phyloP scores from a whole-genome alignment of 2,113 vertebrate species.

The Crotalus helleri region DNA sequence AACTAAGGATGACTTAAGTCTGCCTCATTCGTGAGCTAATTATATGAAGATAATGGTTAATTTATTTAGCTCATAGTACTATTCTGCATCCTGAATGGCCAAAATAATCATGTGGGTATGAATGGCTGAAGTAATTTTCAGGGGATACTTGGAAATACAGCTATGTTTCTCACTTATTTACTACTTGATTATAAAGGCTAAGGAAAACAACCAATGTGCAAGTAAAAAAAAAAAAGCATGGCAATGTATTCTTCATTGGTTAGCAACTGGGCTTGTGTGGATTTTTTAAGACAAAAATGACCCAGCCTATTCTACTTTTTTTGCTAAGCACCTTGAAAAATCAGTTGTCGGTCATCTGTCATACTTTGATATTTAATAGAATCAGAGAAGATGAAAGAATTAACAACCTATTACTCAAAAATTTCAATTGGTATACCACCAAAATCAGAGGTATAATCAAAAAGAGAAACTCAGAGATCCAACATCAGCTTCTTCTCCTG shows the following conservation, averaged over 20 bases:
- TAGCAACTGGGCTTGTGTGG: not conserved
- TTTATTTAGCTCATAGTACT: too few relatives aligned
- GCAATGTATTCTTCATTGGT: not conserved
- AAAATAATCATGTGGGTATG: too few relatives aligned
- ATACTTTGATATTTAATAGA: not conserved
- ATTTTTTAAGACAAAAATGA: not conserved
- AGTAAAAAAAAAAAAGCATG: not conserved
- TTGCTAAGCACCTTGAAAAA: not conserved
- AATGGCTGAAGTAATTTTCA: not conserved
- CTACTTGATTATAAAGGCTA: not conserved
- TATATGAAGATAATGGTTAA: too few relatives aligned
- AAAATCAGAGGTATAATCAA: not conserved
- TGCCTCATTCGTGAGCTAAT: too few relatives aligned
- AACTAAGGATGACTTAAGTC: too few relatives aligned
- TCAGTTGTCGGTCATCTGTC: not conserved
- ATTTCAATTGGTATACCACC: not conserved
- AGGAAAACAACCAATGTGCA: too few relatives aligned
- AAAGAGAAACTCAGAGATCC: not conserved
- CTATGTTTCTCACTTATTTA: not conserved
- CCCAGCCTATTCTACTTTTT: not conserved
- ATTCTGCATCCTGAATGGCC: too few relatives aligned
- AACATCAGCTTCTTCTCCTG: constrained; percentile 4
- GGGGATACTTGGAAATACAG: not conserved
- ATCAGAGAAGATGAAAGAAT: not conserved
- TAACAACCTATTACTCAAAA: not conserved